phyloP scores from a whole-genome alignment of 92 coral and sea anemone genomes.

The Blastomussa wellsi region DNA sequence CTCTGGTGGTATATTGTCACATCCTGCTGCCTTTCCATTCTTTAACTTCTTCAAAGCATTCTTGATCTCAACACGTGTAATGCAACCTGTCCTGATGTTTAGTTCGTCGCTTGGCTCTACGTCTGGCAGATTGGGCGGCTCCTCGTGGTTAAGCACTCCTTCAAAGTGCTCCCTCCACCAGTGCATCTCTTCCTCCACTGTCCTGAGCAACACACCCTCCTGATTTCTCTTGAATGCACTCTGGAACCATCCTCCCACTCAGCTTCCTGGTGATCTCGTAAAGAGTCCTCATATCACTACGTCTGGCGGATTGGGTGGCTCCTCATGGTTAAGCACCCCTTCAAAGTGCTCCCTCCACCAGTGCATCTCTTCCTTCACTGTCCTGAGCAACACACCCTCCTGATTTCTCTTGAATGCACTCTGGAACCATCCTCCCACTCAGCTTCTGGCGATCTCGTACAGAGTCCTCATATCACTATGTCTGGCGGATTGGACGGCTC shows the following conservation, averaged over 20 bases:
- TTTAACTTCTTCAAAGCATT: slow-evolving; percentile 17
- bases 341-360: slow-evolving; percentile 23
- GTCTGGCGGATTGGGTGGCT: slow-evolving; percentile 25
- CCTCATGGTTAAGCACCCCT: slow-evolving; percentile 25
- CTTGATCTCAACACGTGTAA: too few relatives aligned
- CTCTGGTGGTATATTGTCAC: slow-evolving; percentile 34
- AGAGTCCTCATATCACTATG: too few relatives aligned
- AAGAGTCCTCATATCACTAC: too few relatives aligned
- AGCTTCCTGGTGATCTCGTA: too few relatives aligned
- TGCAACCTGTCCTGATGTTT: slow-evolving; percentile 13
- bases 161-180: slow-evolving; percentile 23
- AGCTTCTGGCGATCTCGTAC: too few relatives aligned
- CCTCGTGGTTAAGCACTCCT: slow-evolving; percentile 26
- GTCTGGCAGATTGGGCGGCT: slow-evolving; percentile 25
- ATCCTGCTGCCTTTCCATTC: slow-evolving; percentile 19
- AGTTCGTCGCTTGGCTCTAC: slow-evolving; percentile 7
- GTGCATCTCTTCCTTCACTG: slow-evolving; percentile 24
- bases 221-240: too few relatives aligned
- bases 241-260: too few relatives aligned
- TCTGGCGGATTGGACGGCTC: slow-evolving; percentile 28
- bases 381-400: too few relatives aligned
- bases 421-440: too few relatives aligned
- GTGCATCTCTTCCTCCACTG: slow-evolving; percentile 25
- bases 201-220: too few relatives aligned
- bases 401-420: too few relatives aligned